Conservation (phyloP, 2,113 vertebrate species). For the Oryzias curvinotus region DNA sequence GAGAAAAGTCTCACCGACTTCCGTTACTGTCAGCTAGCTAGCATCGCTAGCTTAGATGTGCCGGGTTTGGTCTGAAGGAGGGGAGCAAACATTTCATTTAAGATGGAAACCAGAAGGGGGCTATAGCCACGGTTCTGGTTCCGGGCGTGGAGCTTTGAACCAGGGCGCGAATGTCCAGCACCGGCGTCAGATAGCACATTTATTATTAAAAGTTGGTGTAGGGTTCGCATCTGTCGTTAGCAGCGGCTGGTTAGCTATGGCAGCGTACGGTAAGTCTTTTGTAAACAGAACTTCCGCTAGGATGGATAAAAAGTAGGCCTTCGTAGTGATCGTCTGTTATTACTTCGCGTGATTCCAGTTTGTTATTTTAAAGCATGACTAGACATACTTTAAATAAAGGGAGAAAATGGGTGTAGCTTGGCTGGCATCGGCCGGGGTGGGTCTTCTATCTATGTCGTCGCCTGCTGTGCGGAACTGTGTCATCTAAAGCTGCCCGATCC, state of each 20-base stretch:
- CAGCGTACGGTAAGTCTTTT: slow-evolving; percentile 33
- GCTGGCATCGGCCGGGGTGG: slow-evolving; percentile 27
- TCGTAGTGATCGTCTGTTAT: neutral
- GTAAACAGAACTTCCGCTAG: slow-evolving; percentile 53
- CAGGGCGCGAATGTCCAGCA: no score
- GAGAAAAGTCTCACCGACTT: slow-evolving; percentile 47
- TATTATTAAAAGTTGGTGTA: neutral
- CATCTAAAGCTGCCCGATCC: slow-evolving; percentile 7
- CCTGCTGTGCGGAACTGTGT: slow-evolving; percentile 46
- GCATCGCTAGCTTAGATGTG: slow-evolving; percentile 15
- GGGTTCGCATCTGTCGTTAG: slow-evolving; percentile 26
- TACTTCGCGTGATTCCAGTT: neutral
- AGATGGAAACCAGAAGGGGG: accelerated
- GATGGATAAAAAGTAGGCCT: slow-evolving; percentile 8
- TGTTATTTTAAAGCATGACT: no score
- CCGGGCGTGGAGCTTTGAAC: neutral
- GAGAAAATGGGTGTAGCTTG: no score
- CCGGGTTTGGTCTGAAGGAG: slow-evolving; percentile 14
- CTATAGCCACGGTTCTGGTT: neutral
- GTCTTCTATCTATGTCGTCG: slow-evolving; percentile 11
- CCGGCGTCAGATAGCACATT: accelerated
- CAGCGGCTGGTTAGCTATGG: slow-evolving; percentile 21
- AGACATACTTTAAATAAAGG: no score
- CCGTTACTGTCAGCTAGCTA: slow-evolving; percentile 60
- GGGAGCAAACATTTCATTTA: neutral